Evolutionary conservation across 1,140 invertebrate genomes (phyloP), one percentile per base, ranked within the genome.

Genomic region (Dinothrombium tinctorium): DNA sequence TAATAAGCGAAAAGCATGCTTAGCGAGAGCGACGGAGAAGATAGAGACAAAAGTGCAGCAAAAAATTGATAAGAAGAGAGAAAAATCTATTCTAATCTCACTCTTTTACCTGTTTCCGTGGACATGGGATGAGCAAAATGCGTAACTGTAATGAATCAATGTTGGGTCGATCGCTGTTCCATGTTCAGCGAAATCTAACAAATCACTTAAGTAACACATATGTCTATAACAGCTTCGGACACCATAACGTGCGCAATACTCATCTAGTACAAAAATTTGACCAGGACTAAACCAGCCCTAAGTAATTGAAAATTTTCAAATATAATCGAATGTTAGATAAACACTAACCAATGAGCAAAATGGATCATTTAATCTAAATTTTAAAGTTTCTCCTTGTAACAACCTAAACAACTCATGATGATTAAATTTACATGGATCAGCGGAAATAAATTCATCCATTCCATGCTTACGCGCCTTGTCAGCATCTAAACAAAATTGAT

Each of bases 361-460:
- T 2, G 84, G 83, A 67, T 98, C 92, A 56, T 77, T 82, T 20
- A 99, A 66, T 52, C 92, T 71, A 62, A 87, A 96, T 54, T 95
- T 87, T 28, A 99, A 63, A 0, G 89, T 86, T 31, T 83, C 62
- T 33, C 76, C 82, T 59, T 98, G 92, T 29, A 99, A 63, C 35
- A 74, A 70, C 56, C 76, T 79, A 59, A 98, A 98, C 28, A 94
- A 60, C 39, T 71, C 69, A 39, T 86, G 79, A 57, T 99, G 92
- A 53, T 90, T 82, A 60, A 86, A 94, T 59, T 76, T 80, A 56
- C 86, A 92, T 3, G 92, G 90, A 67, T 98, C 89, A 6, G 89
- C 87, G 51, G 86, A 86, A 47, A 98, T 95, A 58, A 80, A 94
- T 58, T 96, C 90, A 56, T 98, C 92, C 82, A 99, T 87, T 24